A percentile compares a stretch with the other conserved stretches of the same genome.
Evolutionary conservation across 2,113 vertebrate genomes (phyloP).

Genomic region (Catharus minimus): DNA sequence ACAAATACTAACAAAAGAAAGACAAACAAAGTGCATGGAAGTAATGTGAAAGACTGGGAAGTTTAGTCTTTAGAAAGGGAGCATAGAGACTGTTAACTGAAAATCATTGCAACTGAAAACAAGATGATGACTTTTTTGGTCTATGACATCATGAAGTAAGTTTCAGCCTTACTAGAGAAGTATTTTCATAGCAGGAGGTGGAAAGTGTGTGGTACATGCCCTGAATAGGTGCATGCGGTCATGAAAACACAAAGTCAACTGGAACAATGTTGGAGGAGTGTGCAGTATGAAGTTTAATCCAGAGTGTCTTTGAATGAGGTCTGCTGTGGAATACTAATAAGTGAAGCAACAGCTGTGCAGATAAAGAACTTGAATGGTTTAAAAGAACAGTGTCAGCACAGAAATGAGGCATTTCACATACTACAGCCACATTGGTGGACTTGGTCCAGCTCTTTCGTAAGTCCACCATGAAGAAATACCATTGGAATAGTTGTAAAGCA

Average conservation of each 20-base stretch:
- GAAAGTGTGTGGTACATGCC: not conserved
- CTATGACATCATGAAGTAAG: not conserved
- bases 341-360: not conserved
- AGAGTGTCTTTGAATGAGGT: not conserved
- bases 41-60: not conserved
- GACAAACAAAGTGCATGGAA: not conserved
- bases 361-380: not conserved
- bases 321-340: not conserved
- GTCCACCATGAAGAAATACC: not conserved
- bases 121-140: not conserved
- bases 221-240: not conserved
- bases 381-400: not conserved
- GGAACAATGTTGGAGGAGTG: not conserved
- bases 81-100: fast-evolving
- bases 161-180: not conserved
- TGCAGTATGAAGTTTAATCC: not conserved
- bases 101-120: not conserved
- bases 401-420: not conserved
- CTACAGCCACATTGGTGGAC: not conserved
- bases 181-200: not conserved
- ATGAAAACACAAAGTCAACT: not conserved
- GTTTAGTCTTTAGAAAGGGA: not conserved
- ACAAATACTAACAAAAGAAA: not conserved
- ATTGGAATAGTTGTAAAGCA: not conserved
- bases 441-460: not conserved